Conservation (phyloP, 2,888 invertebrate genomes). For the Pyrgus malvae region DNA sequence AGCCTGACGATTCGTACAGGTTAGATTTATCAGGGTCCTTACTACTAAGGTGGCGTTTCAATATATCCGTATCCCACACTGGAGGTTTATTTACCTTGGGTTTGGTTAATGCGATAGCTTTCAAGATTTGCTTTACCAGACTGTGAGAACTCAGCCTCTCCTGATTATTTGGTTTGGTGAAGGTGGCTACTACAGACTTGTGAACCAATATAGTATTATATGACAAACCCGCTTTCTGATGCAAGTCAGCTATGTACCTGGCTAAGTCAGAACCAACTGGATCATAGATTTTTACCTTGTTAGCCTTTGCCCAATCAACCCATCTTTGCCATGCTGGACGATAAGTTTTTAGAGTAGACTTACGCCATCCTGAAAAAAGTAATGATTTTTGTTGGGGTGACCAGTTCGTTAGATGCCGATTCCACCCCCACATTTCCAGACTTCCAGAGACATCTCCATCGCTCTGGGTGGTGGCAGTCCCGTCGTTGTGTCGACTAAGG, state of each 20-base stretch:
- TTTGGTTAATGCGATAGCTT: constrained; percentile 1
- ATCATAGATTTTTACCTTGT: not conserved
- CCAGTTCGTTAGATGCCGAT: constrained; percentile 18
- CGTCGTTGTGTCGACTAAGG: constrained; percentile 11
- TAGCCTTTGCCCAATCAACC: not conserved
- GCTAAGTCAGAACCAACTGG: not conserved
- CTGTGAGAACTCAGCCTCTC: not conserved
- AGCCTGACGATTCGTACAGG: no score
- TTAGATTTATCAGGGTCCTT: no score
- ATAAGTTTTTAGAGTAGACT: not conserved
- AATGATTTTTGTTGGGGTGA: no score
- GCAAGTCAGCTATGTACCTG: not conserved
- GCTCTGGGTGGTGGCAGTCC: constrained; percentile 25
- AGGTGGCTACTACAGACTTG: constrained; percentile 3
- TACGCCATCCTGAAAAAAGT: not conserved
- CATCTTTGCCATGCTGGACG: not conserved
- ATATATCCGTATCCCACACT: not conserved
- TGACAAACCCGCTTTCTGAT: not conserved
- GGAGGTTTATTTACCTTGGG: not conserved
- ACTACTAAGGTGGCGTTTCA: no score
- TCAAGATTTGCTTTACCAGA: not conserved
- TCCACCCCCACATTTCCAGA: constrained; percentile 34
- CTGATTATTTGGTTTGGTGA: constrained; percentile 2
- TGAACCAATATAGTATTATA: not conserved
- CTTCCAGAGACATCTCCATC: constrained; percentile 25